A percentile compares a stretch with the other conserved stretches of the same genome.
Evolutionary conservation across 2,113 vertebrate genomes (phyloP).

Genomic region (Ictalurus furcatus): DNA sequence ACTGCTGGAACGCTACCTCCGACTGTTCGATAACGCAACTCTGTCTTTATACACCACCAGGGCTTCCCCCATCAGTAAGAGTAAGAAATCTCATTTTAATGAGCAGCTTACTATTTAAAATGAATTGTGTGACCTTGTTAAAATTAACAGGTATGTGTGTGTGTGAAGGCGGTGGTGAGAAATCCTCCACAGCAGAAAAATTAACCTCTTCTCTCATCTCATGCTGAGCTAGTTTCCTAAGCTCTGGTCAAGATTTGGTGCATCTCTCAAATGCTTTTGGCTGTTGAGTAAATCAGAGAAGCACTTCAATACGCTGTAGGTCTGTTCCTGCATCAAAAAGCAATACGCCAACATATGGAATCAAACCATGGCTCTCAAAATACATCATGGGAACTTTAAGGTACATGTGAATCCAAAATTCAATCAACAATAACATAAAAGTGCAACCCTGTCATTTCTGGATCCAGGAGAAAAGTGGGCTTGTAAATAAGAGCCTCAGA

Average conservation of each 20-base stretch:
- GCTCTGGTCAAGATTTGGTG: not conserved
- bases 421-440: slow-evolving; percentile 1
- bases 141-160: not conserved
- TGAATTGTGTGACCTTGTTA: not conserved
- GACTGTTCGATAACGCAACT: not conserved
- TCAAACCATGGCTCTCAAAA: not conserved
- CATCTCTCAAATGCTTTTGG: not conserved
- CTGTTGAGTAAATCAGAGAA: not conserved
- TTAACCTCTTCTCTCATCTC: not conserved
- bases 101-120: not conserved
- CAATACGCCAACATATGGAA: not conserved
- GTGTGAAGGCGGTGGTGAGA: not conserved
- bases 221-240: not conserved
- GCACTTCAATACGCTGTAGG: not conserved
- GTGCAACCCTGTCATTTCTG: not conserved
- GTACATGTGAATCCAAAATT: not conserved
- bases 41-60: not conserved
- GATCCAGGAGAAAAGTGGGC: not conserved
- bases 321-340: not conserved
- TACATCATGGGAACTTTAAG: not conserved
- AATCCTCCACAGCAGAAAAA: not conserved
- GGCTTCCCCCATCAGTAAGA: not conserved
- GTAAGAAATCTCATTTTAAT: not conserved
- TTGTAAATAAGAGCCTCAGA: slow-evolving; percentile 1
- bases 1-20: not conserved